Evolutionary conservation across 1,140 invertebrate genomes (phyloP).

Genomic region (Temnothorax curvispinosus): DNA sequence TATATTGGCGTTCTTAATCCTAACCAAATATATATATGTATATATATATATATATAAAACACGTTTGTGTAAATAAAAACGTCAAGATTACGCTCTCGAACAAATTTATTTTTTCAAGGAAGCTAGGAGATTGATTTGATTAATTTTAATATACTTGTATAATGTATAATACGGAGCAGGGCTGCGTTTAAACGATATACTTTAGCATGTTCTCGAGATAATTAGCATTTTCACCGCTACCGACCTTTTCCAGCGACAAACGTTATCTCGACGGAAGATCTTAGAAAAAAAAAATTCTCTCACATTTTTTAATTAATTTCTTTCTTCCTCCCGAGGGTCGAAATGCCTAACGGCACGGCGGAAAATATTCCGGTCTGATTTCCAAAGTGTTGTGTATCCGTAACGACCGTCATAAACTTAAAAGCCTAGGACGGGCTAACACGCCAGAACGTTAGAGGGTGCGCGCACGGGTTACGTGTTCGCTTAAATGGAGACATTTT

Average conservation of each 20-base stretch:
- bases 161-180: background rate
- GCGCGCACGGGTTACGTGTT: slow-evolving; percentile 29
- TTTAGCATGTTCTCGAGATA: background rate
- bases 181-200: slow-evolving; percentile 9
- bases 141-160: background rate
- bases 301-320: slow-evolving; percentile 13
- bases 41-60: too few relatives aligned
- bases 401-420: slow-evolving; percentile 43
- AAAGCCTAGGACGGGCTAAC: slow-evolving; percentile 5
- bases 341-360: slow-evolving; percentile 30
- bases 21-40: too few relatives aligned
- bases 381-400: slow-evolving; percentile 13
- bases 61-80: background rate
- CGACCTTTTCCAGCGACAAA: background rate
- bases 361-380: slow-evolving; percentile 26
- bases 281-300: slow-evolving; percentile 11
- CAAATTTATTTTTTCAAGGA: background rate
- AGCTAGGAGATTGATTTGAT: background rate
- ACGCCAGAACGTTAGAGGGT: background rate
- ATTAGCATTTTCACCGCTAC: slow-evolving; percentile 9
- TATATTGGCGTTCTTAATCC: background rate
- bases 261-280: background rate
- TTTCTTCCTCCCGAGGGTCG: background rate
- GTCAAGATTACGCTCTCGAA: background rate
- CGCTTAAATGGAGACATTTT: slow-evolving; percentile 53